phyloP scores from a whole-genome alignment of 1,140 invertebrate genomes.

The Tachypleus tridentatus region DNA sequence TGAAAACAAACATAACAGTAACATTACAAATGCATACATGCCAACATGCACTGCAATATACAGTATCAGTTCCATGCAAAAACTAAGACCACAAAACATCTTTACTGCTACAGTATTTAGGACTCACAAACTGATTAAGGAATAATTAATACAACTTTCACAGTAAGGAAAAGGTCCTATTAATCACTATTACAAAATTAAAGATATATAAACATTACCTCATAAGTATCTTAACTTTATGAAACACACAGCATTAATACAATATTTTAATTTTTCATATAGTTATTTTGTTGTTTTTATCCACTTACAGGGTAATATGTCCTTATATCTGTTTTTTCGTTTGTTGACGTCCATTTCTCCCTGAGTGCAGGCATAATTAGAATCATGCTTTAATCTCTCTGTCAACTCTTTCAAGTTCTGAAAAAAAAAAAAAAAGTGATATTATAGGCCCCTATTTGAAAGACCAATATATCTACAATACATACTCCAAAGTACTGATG shows the following conservation, averaged over 20 bases:
- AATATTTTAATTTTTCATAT: background rate
- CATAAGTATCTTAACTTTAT: no score
- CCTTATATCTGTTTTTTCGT: conserved; percentile 55
- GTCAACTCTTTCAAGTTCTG: conserved; percentile 41
- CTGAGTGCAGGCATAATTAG: conserved; percentile 41
- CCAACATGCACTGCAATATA: no score
- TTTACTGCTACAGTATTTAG: no score
- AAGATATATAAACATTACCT: background rate
- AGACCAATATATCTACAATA: no score
- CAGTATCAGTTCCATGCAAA: no score
- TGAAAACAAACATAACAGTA: conserved; percentile 5
- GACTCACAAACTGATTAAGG: background rate
- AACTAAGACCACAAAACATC: no score
- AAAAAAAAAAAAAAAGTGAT: conserved; percentile 4
- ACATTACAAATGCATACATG: background rate
- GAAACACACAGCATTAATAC: background rate
- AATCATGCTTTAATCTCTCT: conserved; percentile 36
- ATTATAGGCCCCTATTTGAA: no score
- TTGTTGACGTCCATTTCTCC: conserved; percentile 50
- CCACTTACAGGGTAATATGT: conserved; percentile 55
- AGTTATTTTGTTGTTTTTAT: background rate
- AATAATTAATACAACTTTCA: background rate
- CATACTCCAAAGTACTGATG: no score
- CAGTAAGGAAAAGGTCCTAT: background rate
- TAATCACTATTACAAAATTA: background rate